Evolutionary conservation across 2,888 invertebrate genomes (phyloP), one percentile per base, ranked within the genome.

Genomic region (Pristionchus arcanus): DNA sequence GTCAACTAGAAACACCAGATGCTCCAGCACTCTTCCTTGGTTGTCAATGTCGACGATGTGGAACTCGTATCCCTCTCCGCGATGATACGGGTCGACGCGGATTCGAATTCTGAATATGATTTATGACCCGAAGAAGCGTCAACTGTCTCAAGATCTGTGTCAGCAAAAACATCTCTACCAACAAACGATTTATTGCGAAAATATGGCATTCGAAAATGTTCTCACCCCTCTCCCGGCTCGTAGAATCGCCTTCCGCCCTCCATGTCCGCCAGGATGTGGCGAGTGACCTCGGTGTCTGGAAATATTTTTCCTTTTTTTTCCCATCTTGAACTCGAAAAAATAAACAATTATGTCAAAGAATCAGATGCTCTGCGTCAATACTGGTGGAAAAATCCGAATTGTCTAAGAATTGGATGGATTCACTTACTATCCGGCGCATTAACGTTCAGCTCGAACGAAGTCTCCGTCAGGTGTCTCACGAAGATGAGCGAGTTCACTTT

Each of bases 401-500:
- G 42, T 9, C 42, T 5, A 42, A 42, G 3, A 9, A 42, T 3
- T 9, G 42, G 42, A 42, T 5, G 42, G 9, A 42, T 42, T 42
- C 11, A 63, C 63, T 25, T n/a, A 63, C 63, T 63, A 63, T 63
- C 63, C 25, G 63, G 63, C 0, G 63, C 63, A 25, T n/a, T 25
- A 25, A 63, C 63, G 25, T 63, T 63, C 25, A 63, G 25, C 25
- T 63, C 63, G 25, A 63, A 63, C n/a, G 63, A 63, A n/a, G 63
- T 63, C 63, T 63, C 63, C 25, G 63, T 63, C n/a, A 63, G 63
- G 9, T 63, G 63, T 4, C 63, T 25, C 25, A 63, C 63, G n/a
- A 63, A 63, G 63, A 63, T 63, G n/a, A 63, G 63, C 25, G 63
- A 63, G 63, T 63, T 63, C 25, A 63, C 68, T 68, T 68, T 68